Conservation (phyloP, 2,113 vertebrate genomes). For the Sphaerodactylus townsendi region DNA sequence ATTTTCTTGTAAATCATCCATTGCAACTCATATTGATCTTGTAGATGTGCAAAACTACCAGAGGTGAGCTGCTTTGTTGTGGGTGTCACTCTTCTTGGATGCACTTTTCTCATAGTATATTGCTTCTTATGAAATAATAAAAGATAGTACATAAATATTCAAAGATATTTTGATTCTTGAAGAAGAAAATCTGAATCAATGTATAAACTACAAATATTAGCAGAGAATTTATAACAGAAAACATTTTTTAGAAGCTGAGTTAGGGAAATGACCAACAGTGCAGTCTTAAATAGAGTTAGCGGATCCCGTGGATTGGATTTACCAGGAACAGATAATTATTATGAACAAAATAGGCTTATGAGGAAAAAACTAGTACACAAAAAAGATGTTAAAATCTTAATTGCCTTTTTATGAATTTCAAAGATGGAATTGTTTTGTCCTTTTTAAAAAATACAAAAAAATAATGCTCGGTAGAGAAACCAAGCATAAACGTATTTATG, state of each 20-base stretch:
- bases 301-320: too few relatives aligned
- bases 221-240: background rate
- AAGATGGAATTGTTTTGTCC: too few relatives aligned
- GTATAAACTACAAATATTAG: too few relatives aligned
- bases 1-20: slow-evolving; percentile 7
- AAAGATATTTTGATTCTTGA: background rate
- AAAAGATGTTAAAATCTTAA: background rate
- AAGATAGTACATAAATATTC: background rate
- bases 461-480: too few relatives aligned
- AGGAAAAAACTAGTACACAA: background rate
- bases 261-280: too few relatives aligned
- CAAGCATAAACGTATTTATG: too few relatives aligned
- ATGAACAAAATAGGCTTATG: background rate
- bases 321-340: background rate
- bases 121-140: background rate
- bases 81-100: background rate
- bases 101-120: background rate
- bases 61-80: background rate
- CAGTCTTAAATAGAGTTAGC: too few relatives aligned
- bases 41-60: background rate
- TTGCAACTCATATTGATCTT: background rate
- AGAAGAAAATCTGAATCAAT: background rate
- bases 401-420: too few relatives aligned
- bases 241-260: too few relatives aligned
- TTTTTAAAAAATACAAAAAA: too few relatives aligned